Conservation (phyloP, 1,140 invertebrate species). For the Calliphora vicina region DNA sequence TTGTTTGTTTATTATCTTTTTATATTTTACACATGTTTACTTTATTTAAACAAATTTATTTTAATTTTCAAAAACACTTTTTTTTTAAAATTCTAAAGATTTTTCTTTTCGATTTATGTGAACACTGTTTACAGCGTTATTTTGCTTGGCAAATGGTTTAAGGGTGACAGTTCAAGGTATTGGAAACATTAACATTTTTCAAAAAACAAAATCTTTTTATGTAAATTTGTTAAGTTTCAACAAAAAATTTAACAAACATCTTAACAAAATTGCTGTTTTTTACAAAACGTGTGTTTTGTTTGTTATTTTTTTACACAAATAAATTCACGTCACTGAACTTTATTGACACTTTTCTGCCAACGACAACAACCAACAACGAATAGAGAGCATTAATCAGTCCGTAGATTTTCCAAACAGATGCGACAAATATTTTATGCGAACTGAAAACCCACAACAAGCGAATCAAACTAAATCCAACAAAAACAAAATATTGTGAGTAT, state of each 20-base stretch:
- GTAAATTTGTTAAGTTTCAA: background rate
- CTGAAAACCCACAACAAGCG: background rate
- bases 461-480: background rate
- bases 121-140: background rate
- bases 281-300: background rate
- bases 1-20: background rate
- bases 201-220: slow-evolving; percentile 4
- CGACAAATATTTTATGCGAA: background rate
- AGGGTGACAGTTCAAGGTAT: slow-evolving; percentile 24
- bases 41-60: background rate
- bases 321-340: slow-evolving; percentile 21
- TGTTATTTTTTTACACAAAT: background rate
- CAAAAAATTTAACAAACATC: too few species aligned
- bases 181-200: background rate
- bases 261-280: background rate
- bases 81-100: background rate
- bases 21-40: background rate
- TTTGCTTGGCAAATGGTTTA: background rate
- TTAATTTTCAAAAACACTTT: background rate
- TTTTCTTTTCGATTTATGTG: background rate
- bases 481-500: background rate
- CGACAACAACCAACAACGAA: too few species aligned
- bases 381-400: too few species aligned
- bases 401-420: slow-evolving; percentile 4
- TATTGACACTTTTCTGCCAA: background rate